Evolutionary conservation across 2,797 vertebrate species (phyloP).

Genomic region (Garrulus glandarius): DNA sequence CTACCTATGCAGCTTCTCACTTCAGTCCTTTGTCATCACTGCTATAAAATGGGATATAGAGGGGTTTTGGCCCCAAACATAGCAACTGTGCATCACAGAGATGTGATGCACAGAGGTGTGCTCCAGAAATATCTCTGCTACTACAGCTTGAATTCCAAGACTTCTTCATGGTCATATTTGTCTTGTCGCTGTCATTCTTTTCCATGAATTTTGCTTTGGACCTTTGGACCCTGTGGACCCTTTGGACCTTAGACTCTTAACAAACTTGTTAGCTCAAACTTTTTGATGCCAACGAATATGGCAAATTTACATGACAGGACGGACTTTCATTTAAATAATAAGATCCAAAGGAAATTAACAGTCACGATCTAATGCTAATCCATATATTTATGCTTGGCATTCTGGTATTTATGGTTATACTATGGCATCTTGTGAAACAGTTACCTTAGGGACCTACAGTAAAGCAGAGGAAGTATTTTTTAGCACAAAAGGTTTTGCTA

Average conservation of each 20-base stretch:
- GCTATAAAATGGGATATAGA: background rate
- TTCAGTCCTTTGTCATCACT: background rate
- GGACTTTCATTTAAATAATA: background rate
- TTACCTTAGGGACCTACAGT: background rate
- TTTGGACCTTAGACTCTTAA: background rate
- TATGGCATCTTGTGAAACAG: background rate
- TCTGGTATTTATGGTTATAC: background rate
- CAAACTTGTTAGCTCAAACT: background rate
- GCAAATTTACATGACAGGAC: background rate
- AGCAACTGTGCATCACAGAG: background rate
- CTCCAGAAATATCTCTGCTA: background rate
- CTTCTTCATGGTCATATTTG: background rate
- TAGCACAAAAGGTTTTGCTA: background rate
- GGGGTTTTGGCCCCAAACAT: background rate
- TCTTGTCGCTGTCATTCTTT: background rate
- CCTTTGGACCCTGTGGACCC: background rate
- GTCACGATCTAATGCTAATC: background rate
- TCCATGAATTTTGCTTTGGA: background rate
- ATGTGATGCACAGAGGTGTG: too few relatives aligned
- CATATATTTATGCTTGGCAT: background rate
- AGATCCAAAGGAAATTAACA: background rate
- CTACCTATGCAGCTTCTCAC: rapidly evolving
- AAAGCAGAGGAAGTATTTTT: background rate
- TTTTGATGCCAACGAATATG: background rate
- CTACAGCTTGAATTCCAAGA: background rate